Evolutionary conservation across 2,888 invertebrate genomes (phyloP).

Genomic region (Agrochola circellaris): DNA sequence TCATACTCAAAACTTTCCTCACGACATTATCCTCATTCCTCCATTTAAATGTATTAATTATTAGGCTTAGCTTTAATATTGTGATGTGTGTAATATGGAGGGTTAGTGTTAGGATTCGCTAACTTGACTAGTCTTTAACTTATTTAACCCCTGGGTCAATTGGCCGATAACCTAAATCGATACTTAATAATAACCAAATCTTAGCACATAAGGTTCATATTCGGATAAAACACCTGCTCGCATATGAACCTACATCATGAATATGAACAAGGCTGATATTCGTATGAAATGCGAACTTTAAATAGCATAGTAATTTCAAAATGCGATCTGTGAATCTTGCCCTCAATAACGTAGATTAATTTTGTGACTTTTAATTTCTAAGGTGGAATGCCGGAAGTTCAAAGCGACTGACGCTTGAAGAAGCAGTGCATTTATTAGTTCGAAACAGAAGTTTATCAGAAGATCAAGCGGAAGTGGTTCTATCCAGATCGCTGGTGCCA

Average conservation of each 20-base stretch:
- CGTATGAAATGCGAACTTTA: not conserved
- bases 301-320: not conserved
- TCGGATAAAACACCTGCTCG: not conserved
- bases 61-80: not conserved
- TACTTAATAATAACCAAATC: not conserved
- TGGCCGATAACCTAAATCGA: not conserved
- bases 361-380: constrained; percentile 17
- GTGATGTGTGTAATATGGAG: not conserved
- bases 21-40: not conserved
- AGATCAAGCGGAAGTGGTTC: constrained; percentile 86
- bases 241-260: not conserved
- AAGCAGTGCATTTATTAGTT: constrained; percentile 83
- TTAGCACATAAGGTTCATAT: not conserved
- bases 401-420: constrained; percentile 73
- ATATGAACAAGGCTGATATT: not conserved
- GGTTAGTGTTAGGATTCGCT: not conserved
- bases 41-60: not conserved
- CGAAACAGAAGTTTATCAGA: constrained; percentile 81
- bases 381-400: constrained; percentile 70
- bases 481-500: constrained; percentile 85
- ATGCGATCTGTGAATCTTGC: not conserved
- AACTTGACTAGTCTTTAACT: not conserved
- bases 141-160: not conserved
- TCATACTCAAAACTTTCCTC: not conserved
- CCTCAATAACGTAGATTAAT: not conserved